Evolutionary conservation across 2,888 invertebrate genomes (phyloP), one percentile per base, ranked within the genome.

Genomic region (Dicyrtomina minuta): DNA sequence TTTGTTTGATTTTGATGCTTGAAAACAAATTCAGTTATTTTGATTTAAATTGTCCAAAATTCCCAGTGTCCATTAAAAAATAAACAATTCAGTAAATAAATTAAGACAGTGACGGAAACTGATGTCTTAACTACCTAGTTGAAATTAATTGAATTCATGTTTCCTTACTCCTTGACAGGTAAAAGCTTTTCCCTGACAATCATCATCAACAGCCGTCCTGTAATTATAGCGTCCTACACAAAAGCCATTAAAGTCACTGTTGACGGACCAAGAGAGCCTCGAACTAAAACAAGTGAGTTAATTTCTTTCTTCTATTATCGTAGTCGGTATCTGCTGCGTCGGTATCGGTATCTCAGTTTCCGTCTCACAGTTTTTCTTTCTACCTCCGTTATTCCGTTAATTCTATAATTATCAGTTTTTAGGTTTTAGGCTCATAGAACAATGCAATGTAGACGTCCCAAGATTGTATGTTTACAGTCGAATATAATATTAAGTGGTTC

Each of bases 201-300:
- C 76, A 84, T 84, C 43, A 83, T 88, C 61, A 83, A 83, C 76
- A 83, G 85, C 46, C 82, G 82, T 72, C 87, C 87, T 10, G 83
- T 85, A 39, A 86, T 86, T 79, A 82, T 88, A 39, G 84, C 86
- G 65, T 83, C 85, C n/a, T 87, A 87, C 80, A 83, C 81, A 75
- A 86, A 86, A 78, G 87, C 86, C 68, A 87, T 88, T 80, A 88
- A 88, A 81, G 86, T 87, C 56, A 88, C 87, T 0, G 87, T 88
- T 1, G 87, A 87, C 79, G 87, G 87, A 60, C 87, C 87, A 0
- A 79, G 87, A 69, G 87, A 87, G 78, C 86, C 87, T 0, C 75
- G 86, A 72, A 84, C 84, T 72, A 84, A 84, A 80, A 81, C 83
- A 71, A 82, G 84, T 84, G 80, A 81, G 83, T 61, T 68, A n/a